Percentiles rank a stretch among this genome's conserved stretches.
These are phyloP conservation scores for Plecturocebus donacophilus DNA, from an alignment of 2,113 vertebrate genomes.

Conservation along the genomic window DNA sequence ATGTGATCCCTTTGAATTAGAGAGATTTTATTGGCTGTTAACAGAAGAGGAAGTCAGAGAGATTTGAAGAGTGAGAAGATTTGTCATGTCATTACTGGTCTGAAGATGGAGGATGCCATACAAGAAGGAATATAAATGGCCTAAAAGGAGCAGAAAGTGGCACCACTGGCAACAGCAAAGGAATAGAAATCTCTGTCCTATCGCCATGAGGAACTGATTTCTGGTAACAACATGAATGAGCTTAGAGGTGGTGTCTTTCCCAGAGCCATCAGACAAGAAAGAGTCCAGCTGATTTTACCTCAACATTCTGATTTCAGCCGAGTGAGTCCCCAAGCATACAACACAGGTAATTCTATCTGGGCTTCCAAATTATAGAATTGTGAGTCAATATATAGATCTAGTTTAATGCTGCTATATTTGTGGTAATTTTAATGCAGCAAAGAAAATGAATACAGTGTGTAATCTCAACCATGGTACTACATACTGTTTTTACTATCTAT, in stretches of 20 bases:
- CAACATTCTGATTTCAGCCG: background rate
- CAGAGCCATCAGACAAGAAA: background rate
- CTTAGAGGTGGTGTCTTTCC: background rate
- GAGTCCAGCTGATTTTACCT: background rate
- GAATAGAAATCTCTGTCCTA: no score
- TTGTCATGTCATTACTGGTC: background rate
- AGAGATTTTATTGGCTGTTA: background rate
- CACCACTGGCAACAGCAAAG: rapidly evolving
- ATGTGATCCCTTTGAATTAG: background rate
- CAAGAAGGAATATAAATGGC: background rate
- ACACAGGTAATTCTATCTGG: background rate
- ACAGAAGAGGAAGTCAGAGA: background rate
- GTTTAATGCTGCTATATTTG: background rate
- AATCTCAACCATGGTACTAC: background rate
- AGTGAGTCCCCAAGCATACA: background rate
- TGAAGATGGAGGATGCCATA: background rate
- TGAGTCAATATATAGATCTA: background rate
- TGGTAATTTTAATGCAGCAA: background rate
- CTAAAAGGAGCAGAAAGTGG: no score
- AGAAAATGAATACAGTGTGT: background rate
- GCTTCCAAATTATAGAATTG: background rate
- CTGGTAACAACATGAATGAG: background rate
- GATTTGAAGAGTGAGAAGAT: background rate
- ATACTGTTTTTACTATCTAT: background rate
- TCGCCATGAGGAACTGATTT: background rate